These are phyloP conservation scores for Drosophila bipectinata DNA, from an alignment of 1,140 invertebrate species.

Conservation along the genomic window DNA sequence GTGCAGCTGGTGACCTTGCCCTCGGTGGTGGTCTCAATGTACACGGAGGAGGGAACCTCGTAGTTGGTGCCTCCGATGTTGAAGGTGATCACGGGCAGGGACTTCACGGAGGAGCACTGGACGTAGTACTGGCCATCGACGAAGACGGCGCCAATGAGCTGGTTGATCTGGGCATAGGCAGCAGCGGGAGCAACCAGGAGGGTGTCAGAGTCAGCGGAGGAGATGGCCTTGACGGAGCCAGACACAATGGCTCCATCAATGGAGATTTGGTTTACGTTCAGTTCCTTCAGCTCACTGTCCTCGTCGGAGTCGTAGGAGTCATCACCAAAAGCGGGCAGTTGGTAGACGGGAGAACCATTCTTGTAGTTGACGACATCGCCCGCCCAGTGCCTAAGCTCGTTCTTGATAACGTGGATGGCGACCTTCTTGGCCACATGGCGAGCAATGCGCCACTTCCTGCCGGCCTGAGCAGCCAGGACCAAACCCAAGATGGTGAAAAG, in stretches of 20 bases:
- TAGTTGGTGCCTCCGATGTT: conserved; percentile 61
- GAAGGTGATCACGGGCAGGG: conserved; percentile 55
- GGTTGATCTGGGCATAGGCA: conserved; percentile 43
- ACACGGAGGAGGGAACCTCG: conserved; percentile 47
- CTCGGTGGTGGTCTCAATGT: conserved; percentile 86
- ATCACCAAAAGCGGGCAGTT: conserved; percentile 12
- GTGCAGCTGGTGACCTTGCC: conserved; percentile 76
- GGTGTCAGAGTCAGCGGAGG: conserved; percentile 90
- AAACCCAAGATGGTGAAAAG: conserved; percentile 44
- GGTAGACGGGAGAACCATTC: conserved; percentile 16
- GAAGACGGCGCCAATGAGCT: conserved; percentile 44
- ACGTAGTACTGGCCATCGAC: conserved; percentile 55
- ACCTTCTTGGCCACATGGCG: conserved; percentile 15
- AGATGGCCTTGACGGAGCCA: conserved; percentile 87
- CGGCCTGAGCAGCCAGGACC: conserved; percentile 43
- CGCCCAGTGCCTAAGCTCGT: conserved; percentile 47
- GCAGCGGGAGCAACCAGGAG: conserved; percentile 88
- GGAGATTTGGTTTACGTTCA: conserved; percentile 52
- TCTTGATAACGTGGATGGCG: conserved; percentile 37
- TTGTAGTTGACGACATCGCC: conserved; percentile 26
- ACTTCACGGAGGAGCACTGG: conserved; percentile 43
- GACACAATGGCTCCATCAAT: conserved; percentile 74
- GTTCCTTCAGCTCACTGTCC: conserved; percentile 39
- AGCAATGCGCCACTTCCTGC: neutral
- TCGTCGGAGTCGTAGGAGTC: conserved; percentile 17